phyloP scores from a whole-genome alignment of 2,888 invertebrate genomes.

The Nomada fucata region DNA sequence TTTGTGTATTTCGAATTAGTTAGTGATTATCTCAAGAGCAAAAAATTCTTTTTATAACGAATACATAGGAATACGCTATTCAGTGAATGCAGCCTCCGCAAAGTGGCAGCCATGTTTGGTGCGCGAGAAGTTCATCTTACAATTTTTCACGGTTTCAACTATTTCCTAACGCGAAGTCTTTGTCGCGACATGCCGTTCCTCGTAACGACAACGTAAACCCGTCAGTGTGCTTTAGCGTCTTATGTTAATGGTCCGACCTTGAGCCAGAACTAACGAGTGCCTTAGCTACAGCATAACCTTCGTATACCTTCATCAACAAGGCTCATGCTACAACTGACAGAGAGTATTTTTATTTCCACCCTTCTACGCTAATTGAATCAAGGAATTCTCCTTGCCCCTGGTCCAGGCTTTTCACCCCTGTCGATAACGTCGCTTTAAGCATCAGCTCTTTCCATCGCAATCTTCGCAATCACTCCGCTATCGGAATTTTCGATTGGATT shows the following conservation, averaged over 20 bases:
- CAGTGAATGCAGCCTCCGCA: neutral
- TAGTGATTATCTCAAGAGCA: too few relatives aligned
- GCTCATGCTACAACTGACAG: slow-evolving; percentile 51
- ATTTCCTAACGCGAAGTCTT: slow-evolving; percentile 51
- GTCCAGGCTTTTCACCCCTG: neutral
- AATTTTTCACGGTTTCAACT: slow-evolving; percentile 46
- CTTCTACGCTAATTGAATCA: slow-evolving; percentile 38
- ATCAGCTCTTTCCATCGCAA: neutral
- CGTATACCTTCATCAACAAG: slow-evolving; percentile 63
- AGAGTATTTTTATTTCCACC: slow-evolving; percentile 34
- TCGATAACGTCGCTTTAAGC: neutral
- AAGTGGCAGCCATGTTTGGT: neutral
- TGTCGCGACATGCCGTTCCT: slow-evolving; percentile 31
- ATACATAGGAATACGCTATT: neutral
- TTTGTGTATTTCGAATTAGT: too few relatives aligned
- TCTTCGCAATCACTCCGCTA: too few relatives aligned
- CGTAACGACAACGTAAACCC: slow-evolving; percentile 65
- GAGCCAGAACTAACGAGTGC: slow-evolving; percentile 69
- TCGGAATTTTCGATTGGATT: too few relatives aligned
- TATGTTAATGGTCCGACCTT: slow-evolving; percentile 67
- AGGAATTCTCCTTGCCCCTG: slow-evolving; percentile 22
- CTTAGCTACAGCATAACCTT: slow-evolving; percentile 66
- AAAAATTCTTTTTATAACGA: neutral
- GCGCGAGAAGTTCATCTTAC: slow-evolving; percentile 1
- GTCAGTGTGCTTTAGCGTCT: slow-evolving; percentile 65